Percentiles rank a stretch among this genome's conserved stretches.
These are phyloP conservation scores for Grammomys surdaster DNA, from an alignment of 2,113 vertebrate species.

Conservation along the genomic window DNA sequence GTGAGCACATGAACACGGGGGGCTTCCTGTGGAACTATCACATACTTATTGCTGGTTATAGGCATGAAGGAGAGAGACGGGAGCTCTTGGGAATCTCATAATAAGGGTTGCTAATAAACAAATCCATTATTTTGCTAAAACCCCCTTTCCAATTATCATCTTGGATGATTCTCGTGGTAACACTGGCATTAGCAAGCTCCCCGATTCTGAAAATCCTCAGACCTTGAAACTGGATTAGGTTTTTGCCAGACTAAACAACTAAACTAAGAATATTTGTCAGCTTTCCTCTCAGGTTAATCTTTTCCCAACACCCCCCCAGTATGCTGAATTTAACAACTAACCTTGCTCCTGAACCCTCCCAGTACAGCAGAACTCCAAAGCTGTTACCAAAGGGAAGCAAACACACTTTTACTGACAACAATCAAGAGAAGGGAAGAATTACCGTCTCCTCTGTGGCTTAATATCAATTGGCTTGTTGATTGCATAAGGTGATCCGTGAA, in stretches of 20 bases:
- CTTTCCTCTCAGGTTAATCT: constrained; percentile 44
- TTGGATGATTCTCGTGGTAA: not conserved
- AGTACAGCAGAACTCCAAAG: constrained; percentile 51
- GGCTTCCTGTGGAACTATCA: not conserved
- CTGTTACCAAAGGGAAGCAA: constrained; percentile 57
- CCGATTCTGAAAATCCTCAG: constrained; percentile 57
- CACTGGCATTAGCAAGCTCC: not conserved
- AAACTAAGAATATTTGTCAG: constrained; percentile 62
- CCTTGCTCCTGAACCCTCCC: constrained; percentile 13
- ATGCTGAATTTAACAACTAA: constrained; percentile 53
- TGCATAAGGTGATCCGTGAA: constrained; percentile 93
- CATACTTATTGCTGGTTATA: not conserved
- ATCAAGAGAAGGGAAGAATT: constrained; percentile 85
- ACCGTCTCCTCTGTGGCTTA: constrained; percentile 94
- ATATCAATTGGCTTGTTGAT: constrained; percentile 98
- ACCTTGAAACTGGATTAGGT: constrained; percentile 51
- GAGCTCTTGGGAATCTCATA: constrained; percentile 3
- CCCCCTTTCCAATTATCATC: constrained; percentile 15
- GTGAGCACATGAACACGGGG: not conserved
- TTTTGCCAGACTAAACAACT: constrained; percentile 55
- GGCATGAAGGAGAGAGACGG: not conserved
- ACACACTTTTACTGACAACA: constrained; percentile 74
- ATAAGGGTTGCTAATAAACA: constrained; percentile 33
- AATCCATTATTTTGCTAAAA: constrained; percentile 31
- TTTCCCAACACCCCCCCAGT: constrained; percentile 10